These are phyloP conservation scores for Panthera tigris DNA, from an alignment of 2,113 vertebrate genomes.

Conservation along the genomic window DNA sequence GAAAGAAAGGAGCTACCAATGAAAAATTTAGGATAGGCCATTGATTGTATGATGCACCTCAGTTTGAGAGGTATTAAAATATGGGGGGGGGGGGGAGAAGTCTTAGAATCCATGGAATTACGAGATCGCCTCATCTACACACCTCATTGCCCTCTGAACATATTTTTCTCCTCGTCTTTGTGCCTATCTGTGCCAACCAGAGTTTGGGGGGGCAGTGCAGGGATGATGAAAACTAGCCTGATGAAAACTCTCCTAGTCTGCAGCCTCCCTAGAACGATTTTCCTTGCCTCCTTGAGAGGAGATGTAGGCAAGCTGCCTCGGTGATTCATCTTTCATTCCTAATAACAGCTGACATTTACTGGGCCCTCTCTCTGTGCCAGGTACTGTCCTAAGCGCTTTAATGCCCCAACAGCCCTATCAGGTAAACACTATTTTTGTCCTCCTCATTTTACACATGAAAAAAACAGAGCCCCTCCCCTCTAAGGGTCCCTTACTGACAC, in stretches of 20 bases:
- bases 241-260: not conserved
- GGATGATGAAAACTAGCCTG: not conserved
- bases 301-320: not conserved
- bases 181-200: not conserved
- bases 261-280: not conserved
- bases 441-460: slow-evolving; percentile 7
- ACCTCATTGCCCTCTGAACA: not conserved
- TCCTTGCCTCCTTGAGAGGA: not conserved
- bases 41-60: not conserved
- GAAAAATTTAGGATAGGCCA: not conserved
- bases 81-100: no score
- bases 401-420: not conserved
- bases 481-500: not conserved
- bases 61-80: slow-evolving; percentile 8
- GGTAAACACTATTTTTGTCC: not conserved
- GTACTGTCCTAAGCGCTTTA: not conserved
- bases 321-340: not conserved
- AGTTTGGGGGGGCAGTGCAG: not conserved
- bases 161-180: not conserved
- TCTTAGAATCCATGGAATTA: not conserved
- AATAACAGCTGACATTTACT: not conserved
- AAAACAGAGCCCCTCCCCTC: not conserved
- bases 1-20: not conserved
- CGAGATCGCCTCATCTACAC: not conserved
- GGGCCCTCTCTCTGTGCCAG: not conserved